phyloP scores from a whole-genome alignment of 2,888 invertebrate genomes.

The Dryadula phaetusa region DNA sequence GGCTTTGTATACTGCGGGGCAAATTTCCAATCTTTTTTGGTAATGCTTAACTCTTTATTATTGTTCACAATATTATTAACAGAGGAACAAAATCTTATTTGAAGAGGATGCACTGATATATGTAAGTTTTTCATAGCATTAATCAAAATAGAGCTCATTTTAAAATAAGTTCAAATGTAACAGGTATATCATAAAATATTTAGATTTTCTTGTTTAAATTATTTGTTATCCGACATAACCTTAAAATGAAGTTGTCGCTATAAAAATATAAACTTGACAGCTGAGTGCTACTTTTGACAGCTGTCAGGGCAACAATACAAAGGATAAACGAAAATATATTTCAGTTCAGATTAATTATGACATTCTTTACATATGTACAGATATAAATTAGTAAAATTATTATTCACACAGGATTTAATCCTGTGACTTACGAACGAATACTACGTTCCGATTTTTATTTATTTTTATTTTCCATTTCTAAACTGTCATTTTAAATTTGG shows the following conservation, averaged over 20 bases:
- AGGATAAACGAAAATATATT: neutral
- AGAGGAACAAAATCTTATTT: constrained; percentile 62
- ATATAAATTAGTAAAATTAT: too few species aligned
- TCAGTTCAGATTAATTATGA: too few species aligned
- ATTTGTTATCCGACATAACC: neutral
- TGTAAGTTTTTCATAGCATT: constrained; percentile 70
- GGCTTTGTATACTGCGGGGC: constrained; percentile 84
- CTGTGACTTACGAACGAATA: too few species aligned
- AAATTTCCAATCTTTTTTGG: constrained; percentile 76
- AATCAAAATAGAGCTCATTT: constrained; percentile 67
- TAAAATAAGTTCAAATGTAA: constrained; percentile 16
- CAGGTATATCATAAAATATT: neutral
- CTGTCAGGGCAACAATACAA: neutral
- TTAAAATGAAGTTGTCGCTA: neutral
- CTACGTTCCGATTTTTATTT: too few species aligned
- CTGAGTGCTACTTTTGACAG: neutral
- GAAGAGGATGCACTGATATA: constrained; percentile 60
- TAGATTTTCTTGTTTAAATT: neutral
- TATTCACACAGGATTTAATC: too few species aligned
- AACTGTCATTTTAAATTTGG: too few species aligned
- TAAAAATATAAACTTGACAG: neutral
- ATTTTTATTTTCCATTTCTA: too few species aligned
- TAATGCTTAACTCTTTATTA: constrained; percentile 58
- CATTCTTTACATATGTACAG: too few species aligned
- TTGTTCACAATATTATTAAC: constrained; percentile 44